These are phyloP conservation scores for Drosophila chauvacae DNA, from an alignment of 1,140 invertebrate genomes.

Conservation along the genomic window DNA sequence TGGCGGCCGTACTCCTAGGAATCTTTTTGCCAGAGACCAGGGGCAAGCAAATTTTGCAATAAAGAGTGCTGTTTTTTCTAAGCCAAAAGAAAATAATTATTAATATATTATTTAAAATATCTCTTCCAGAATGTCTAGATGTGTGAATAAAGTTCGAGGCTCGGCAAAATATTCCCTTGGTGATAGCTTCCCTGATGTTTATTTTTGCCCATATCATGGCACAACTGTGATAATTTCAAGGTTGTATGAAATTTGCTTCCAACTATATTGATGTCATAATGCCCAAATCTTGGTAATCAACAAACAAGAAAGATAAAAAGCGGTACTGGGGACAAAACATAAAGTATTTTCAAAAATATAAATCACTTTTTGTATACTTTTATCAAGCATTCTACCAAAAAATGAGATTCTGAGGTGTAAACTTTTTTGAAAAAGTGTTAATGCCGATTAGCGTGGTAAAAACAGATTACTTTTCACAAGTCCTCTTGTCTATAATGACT, in stretches of 20 bases:
- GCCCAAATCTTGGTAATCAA: not conserved
- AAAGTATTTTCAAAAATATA: not conserved
- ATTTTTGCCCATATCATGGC: not conserved
- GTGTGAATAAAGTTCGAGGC: not conserved
- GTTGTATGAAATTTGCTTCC: conserved; percentile 12
- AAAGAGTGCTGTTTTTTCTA: not conserved
- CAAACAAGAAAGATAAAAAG: not conserved
- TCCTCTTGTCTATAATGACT: conserved; percentile 8
- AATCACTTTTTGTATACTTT: not conserved
- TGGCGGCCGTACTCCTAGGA: conserved; percentile 48
- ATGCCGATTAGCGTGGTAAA: not conserved
- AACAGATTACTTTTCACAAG: conserved; percentile 6
- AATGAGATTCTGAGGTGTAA: not conserved
- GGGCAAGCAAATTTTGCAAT: conserved; percentile 50
- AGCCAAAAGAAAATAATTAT: not conserved
- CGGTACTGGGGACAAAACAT: not conserved
- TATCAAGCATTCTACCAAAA: not conserved
- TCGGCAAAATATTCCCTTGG: not conserved
- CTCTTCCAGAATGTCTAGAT: not conserved
- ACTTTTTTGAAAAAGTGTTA: not conserved
- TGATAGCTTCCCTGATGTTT: not conserved
- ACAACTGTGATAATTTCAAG: conserved; percentile 9
- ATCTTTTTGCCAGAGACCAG: conserved; percentile 67
- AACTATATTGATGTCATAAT: conserved; percentile 12
- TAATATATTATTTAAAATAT: not conserved